phyloP scores from a whole-genome alignment of 2,113 vertebrate species.

The Rostratula benghalensis region DNA sequence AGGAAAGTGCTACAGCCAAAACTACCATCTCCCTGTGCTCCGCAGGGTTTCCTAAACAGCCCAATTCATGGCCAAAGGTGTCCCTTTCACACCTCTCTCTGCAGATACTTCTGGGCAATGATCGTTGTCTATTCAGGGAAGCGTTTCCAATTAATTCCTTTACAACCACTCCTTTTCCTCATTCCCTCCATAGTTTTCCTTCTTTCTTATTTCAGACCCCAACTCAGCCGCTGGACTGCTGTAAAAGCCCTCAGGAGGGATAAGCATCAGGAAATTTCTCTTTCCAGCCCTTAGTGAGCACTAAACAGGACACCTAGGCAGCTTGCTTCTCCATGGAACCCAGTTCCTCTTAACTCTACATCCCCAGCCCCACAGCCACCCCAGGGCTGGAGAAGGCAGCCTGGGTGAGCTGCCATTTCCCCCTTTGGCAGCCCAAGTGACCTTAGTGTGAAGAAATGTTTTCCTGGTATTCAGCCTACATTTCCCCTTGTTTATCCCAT shows the following conservation, averaged over 20 bases:
- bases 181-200: neutral
- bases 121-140: neutral
- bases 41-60: neutral
- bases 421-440: neutral
- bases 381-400: fast-evolving
- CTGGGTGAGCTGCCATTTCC: neutral
- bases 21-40: neutral
- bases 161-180: neutral
- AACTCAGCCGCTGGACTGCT: fast-evolving
- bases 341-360: neutral
- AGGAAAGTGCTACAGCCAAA: neutral
- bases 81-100: neutral
- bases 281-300: neutral
- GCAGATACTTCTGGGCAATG: neutral
- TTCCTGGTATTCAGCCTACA: slow-evolving; percentile 41
- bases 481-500: slow-evolving; percentile 23
- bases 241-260: neutral
- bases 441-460: slow-evolving; percentile 15
- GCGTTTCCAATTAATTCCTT: neutral
- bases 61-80: fast-evolving
- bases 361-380: neutral
- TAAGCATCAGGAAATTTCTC: neutral
- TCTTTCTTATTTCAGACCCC: neutral
- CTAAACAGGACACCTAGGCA: neutral
- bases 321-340: neutral